Evolutionary conservation across 2,113 vertebrate species (phyloP).

Genomic region (Ammospiza nelsoni): DNA sequence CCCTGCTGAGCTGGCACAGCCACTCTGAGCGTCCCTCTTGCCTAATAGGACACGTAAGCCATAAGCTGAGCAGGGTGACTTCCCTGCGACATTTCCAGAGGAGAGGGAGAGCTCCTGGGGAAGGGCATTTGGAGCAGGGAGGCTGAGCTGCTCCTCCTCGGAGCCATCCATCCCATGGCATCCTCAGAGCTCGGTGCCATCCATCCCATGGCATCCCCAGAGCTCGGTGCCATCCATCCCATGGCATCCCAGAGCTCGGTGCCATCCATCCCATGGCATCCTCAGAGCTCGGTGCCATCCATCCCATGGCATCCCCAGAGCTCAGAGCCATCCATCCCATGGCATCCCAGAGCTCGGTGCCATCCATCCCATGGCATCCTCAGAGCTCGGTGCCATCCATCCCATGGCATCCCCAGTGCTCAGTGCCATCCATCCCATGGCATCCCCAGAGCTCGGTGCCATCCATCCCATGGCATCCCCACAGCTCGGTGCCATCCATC

Average conservation of each 20-base stretch:
- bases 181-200: too few relatives aligned
- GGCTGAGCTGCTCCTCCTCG: background rate
- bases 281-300: too few relatives aligned
- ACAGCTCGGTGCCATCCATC: too few relatives aligned
- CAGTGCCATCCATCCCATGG: background rate
- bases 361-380: background rate
- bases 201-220: too few relatives aligned
- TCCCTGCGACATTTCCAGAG: background rate
- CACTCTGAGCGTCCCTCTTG: background rate
- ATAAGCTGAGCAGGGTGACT: background rate
- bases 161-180: too few relatives aligned
- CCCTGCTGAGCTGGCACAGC: background rate
- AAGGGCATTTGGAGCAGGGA: background rate
- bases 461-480: too few relatives aligned
- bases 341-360: background rate
- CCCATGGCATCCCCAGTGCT: accelerated
- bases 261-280: too few relatives aligned
- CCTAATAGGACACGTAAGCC: constrained; percentile 11
- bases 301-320: accelerated
- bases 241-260: too few relatives aligned
- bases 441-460: too few relatives aligned
- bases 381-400: too few relatives aligned
- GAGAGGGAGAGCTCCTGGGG: background rate
- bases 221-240: too few relatives aligned
- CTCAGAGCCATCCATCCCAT: background rate